Base-by-base conservation (phyloP, 2,888 invertebrate genomes). In the Tachystola acroxantha region DNA sequence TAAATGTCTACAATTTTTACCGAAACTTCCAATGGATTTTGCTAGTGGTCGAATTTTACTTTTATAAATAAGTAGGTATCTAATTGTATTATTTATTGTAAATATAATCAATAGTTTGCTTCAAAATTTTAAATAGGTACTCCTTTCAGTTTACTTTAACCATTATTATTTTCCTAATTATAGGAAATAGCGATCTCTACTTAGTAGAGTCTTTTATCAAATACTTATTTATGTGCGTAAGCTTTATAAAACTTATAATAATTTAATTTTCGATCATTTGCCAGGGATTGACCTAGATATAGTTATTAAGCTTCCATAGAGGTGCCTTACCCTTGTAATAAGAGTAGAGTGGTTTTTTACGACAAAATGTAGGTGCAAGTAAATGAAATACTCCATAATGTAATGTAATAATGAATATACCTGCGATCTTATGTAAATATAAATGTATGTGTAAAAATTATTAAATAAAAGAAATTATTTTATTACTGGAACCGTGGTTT, bases 381-480 rank as follows among this genome's bases (percentile, higher is more conserved):
- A 45, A 69, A 73, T 51, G 53, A 41, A 70, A 84, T 84, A 82
- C 84, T 84, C 84, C 61, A 45, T 77, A 74, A 59, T 69, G 52
- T 74, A 68, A 69, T 65, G 42, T 67, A 63, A 68, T 74, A 68
- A 69, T 65, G 42, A 67, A 63, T 68, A 71, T 66, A 72, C 54
- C 62, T 62, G 67, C 73, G 70, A 68, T 67, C 69, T 61, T 70
- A 62, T 82, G 82, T 84, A 85, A 77, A 78, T 77, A 78, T 58
- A 52, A 72, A 60, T 79, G 60, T 53, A 57, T 72, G 64, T 77
- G 72, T 81, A 80, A 75, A 72, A 69, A 68, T 58, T 67, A 63
- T 60, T 54, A 76, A 78, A 75, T 75, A 80, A 73, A 79, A 68
- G 73, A 82, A 81, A 77, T 70, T 85, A 85, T 85, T 85, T 85